Evolutionary conservation across 2,888 invertebrate genomes (phyloP).

Genomic region (Eurytoma californica): DNA sequence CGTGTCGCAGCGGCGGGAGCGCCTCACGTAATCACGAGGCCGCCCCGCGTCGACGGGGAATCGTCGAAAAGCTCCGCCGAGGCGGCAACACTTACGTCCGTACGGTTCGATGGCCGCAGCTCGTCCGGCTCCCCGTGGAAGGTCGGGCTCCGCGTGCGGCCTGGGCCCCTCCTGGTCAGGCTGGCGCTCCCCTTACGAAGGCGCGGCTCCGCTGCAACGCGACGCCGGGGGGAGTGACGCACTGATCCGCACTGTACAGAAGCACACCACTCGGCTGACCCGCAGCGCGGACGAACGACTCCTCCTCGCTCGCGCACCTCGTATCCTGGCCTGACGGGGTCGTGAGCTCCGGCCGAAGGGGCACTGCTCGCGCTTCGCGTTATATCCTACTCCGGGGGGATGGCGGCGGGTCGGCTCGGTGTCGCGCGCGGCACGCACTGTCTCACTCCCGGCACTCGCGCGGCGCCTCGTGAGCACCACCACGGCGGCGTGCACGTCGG

Average conservation of each 20-base stretch:
- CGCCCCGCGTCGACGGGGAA: neutral
- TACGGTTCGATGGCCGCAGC: neutral
- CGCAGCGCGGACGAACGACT: neutral
- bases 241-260: neutral
- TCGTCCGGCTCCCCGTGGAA: too few relatives aligned
- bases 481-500: neutral
- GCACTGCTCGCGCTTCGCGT: neutral
- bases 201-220: neutral
- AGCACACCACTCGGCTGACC: neutral
- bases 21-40: constrained; percentile 43
- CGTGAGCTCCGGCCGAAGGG: neutral
- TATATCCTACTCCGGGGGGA: too few relatives aligned
- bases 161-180: too few relatives aligned
- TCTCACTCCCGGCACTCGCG: constrained; percentile 14
- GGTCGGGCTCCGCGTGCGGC: too few relatives aligned
- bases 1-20: constrained; percentile 12
- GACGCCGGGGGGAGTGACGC: neutral
- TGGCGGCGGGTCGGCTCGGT: neutral
- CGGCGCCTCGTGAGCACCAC: neutral
- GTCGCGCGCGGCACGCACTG: neutral
- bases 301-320: neutral
- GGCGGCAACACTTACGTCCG: neutral
- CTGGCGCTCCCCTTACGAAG: neutral
- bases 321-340: neutral
- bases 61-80: neutral